Conservation (phyloP, 2,797 vertebrate genomes). For the Salarias fasciatus region DNA sequence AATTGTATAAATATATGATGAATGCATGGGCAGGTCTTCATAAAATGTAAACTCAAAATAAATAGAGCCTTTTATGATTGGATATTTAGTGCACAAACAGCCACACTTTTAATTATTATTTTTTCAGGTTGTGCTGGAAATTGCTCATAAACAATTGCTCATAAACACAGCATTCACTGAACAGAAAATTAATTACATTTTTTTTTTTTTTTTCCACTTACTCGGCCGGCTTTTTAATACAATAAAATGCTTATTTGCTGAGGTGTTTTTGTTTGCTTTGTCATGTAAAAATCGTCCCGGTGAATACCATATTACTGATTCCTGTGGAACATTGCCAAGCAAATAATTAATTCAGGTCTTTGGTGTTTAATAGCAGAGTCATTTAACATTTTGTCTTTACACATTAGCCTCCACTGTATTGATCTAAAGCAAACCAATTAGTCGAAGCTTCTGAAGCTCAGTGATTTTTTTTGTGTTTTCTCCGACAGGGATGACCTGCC, state of each 20-base stretch:
- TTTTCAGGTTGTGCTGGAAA: slow-evolving; percentile 41
- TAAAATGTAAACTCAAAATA: slow-evolving; percentile 10
- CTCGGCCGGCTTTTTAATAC: slow-evolving; percentile 49
- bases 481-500: slow-evolving; percentile 96
- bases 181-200: slow-evolving; percentile 47
- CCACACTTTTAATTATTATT: slow-evolving; percentile 41
- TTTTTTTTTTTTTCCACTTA: slow-evolving; percentile 28
- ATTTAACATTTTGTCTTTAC: slow-evolving; percentile 44
- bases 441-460: slow-evolving; percentile 4
- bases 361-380: slow-evolving; percentile 42
- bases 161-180: slow-evolving; percentile 49
- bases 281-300: slow-evolving; percentile 44
- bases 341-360: slow-evolving; percentile 58
- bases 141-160: slow-evolving; percentile 44
- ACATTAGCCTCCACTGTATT: slow-evolving; percentile 11
- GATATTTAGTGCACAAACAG: slow-evolving; percentile 18
- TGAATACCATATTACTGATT: slow-evolving; percentile 43
- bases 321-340: slow-evolving; percentile 48
- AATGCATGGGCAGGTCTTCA: neutral
- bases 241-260: slow-evolving; percentile 30
- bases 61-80: slow-evolving; percentile 2
- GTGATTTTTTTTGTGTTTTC: slow-evolving; percentile 23
- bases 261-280: slow-evolving; percentile 51
- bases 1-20: neutral
- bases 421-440: slow-evolving; percentile 9